Conservation (phyloP, 1,140 invertebrate species). For the Steinernema khuongi region DNA sequence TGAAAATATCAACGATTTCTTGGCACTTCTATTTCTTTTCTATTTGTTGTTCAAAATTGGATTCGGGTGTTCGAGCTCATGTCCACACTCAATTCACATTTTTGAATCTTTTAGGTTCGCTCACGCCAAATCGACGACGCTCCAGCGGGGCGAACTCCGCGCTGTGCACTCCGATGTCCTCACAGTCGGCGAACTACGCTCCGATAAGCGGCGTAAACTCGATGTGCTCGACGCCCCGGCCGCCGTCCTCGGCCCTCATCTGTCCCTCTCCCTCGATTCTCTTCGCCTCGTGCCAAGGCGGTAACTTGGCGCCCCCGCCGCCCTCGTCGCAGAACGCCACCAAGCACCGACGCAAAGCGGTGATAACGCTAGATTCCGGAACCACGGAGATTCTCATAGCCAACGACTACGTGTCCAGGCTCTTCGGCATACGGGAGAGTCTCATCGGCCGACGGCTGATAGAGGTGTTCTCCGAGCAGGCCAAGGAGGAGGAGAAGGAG, state of each 20-base stretch:
- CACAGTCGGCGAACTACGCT: background rate
- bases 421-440: background rate
- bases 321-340: background rate
- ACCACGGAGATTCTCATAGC: background rate
- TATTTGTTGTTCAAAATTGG: too few species aligned
- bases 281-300: background rate
- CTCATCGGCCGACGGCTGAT: background rate
- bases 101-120: background rate
- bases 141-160: background rate
- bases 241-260: background rate
- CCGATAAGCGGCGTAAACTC: background rate
- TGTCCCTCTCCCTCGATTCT: background rate
- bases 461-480: background rate
- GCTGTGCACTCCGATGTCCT: slow-evolving; percentile 3
- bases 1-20: too few species aligned
- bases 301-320: background rate
- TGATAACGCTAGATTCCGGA: background rate
- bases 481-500: slow-evolving; percentile 9
- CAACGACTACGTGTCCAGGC: background rate
- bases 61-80: too few species aligned
- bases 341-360: background rate
- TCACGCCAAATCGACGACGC: background rate
- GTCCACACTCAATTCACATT: too few species aligned
- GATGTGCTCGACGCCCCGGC: background rate
- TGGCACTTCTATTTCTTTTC: too few species aligned